These are phyloP conservation scores for Megalops atlanticus DNA, from an alignment of 2,113 vertebrate genomes.

Conservation along the genomic window DNA sequence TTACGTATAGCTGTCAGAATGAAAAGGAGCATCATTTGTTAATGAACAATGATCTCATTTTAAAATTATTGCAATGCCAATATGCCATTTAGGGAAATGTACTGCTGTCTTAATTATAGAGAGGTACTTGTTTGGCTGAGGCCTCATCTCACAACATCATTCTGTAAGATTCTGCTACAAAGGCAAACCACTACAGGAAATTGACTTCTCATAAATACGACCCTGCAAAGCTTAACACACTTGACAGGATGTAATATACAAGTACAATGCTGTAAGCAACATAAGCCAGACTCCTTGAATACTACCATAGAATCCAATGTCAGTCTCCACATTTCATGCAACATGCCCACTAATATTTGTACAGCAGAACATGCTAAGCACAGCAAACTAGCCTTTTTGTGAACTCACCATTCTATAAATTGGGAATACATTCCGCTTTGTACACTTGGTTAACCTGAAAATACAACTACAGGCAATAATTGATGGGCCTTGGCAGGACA, in stretches of 20 bases:
- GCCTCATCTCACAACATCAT: constrained; percentile 60
- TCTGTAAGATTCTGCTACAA: constrained; percentile 54
- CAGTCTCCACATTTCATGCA: neutral
- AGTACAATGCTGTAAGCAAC: neutral
- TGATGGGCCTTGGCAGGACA: constrained; percentile 7
- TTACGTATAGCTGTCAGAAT: constrained; percentile 54
- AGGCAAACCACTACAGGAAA: constrained; percentile 50
- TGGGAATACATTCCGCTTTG: neutral
- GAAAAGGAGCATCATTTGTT: constrained; percentile 59
- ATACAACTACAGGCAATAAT: neutral
- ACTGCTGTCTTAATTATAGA: constrained; percentile 62
- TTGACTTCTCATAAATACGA: constrained; percentile 64
- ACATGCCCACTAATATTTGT: neutral
- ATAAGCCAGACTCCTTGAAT: neutral
- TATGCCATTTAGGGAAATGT: constrained; percentile 60
- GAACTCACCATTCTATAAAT: neutral
- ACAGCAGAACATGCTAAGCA: neutral
- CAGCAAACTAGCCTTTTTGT: neutral
- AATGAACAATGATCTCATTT: constrained; percentile 72
- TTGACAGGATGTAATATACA: constrained; percentile 47
- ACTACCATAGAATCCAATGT: neutral
- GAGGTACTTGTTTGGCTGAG: constrained; percentile 61
- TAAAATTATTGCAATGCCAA: constrained; percentile 63
- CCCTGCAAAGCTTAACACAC: constrained; percentile 33
- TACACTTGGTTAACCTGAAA: neutral